Evolutionary conservation across 2,113 vertebrate species (phyloP).

Genomic region (Synodontis membranacea): DNA sequence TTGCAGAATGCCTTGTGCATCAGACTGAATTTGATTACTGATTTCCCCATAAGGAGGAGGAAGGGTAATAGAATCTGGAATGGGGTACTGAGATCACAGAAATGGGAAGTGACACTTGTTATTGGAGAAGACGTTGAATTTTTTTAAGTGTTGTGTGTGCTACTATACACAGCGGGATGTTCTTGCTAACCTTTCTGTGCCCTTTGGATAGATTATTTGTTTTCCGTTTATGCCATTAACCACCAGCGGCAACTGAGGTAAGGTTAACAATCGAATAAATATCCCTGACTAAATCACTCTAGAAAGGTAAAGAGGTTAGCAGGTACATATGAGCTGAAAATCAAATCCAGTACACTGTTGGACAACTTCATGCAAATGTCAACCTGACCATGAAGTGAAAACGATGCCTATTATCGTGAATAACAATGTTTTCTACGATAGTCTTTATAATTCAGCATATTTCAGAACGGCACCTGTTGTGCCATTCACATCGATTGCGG

Average conservation of each 20-base stretch:
- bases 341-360: background rate
- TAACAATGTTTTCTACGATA: background rate
- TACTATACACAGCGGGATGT: background rate
- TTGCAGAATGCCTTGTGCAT: background rate
- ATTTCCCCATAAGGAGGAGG: slow-evolving; percentile 53
- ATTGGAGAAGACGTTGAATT: slow-evolving; percentile 58
- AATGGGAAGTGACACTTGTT: slow-evolving; percentile 60
- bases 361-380: background rate
- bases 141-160: slow-evolving; percentile 32
- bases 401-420: background rate
- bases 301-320: background rate
- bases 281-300: background rate
- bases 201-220: background rate
- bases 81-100: slow-evolving; percentile 34
- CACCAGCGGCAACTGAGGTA: background rate
- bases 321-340: background rate
- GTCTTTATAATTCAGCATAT: too few species aligned
- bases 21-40: slow-evolving; percentile 49
- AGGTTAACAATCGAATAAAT: background rate
- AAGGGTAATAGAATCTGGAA: slow-evolving; percentile 59
- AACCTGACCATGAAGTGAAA: background rate
- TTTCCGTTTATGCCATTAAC: background rate
- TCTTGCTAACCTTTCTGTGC: background rate
- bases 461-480: background rate
- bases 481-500: background rate